phyloP scores from a whole-genome alignment of 2,113 vertebrate species.

The Papio anubis region DNA sequence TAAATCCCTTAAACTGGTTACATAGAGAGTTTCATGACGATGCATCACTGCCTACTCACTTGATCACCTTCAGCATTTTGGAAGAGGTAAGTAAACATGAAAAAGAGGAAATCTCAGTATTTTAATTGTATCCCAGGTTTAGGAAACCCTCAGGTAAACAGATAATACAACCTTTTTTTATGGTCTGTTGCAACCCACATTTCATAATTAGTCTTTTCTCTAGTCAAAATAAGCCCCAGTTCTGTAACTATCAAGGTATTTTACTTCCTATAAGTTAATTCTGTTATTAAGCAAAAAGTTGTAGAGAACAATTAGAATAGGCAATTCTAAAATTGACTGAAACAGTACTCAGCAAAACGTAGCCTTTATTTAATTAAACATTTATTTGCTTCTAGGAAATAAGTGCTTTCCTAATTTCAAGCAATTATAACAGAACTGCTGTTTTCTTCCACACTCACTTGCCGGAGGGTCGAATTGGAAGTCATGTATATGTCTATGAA shows the following conservation, averaged over 20 bases:
- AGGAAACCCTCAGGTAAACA: background rate
- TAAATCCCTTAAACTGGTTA: slow-evolving; percentile 91
- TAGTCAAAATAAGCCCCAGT: background rate
- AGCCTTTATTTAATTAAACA: slow-evolving; percentile 50
- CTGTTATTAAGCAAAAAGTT: slow-evolving; percentile 7
- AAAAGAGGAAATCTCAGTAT: background rate
- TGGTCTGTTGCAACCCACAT: background rate
- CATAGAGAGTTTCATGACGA: slow-evolving; percentile 85
- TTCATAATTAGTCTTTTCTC: slow-evolving; percentile 2
- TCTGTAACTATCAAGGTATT: background rate
- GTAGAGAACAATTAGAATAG: background rate
- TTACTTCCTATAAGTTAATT: background rate
- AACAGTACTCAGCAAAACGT: slow-evolving; percentile 36
- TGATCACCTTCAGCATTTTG: slow-evolving; percentile 93
- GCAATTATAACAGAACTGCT: slow-evolving; percentile 87
- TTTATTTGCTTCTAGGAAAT: slow-evolving; percentile 89
- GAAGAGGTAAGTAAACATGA: slow-evolving; percentile 87
- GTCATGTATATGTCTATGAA: slow-evolving; percentile 91
- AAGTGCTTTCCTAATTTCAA: slow-evolving; percentile 86
- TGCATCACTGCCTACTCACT: slow-evolving; percentile 87
- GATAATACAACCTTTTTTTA: background rate
- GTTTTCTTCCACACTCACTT: slow-evolving; percentile 95
- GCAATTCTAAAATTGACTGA: slow-evolving; percentile 44
- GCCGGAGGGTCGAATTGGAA: slow-evolving; percentile 91
- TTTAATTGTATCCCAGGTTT: background rate